A percentile compares a stretch with the other conserved stretches of the same genome.
Evolutionary conservation across 2,888 invertebrate species (phyloP).

Genomic region (Aspidapion aeneum): DNA sequence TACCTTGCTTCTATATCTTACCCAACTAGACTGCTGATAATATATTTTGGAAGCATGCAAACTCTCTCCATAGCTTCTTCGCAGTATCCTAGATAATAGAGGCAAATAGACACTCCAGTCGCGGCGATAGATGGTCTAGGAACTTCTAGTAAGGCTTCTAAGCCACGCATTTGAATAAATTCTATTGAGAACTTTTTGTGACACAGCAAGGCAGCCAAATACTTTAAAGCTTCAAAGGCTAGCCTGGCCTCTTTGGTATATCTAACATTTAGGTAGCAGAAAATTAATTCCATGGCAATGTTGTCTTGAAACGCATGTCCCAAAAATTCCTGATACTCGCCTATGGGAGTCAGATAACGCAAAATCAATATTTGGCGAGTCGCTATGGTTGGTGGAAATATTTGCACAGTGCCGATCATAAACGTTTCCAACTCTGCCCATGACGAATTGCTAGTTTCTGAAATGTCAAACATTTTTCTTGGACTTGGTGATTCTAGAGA

Average conservation of each 20-base stretch:
- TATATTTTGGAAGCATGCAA: slow-evolving; percentile 76
- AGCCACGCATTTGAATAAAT: slow-evolving; percentile 84
- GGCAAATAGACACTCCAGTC: slow-evolving; percentile 92
- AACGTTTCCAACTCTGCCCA: slow-evolving; percentile 90
- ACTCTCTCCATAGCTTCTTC: slow-evolving; percentile 98
- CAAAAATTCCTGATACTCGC: slow-evolving; percentile 96
- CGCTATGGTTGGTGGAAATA: slow-evolving; percentile 83
- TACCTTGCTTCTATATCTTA: no score
- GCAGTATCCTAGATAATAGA: slow-evolving; percentile 95
- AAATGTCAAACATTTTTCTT: slow-evolving; percentile 28
- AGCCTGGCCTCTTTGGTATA: slow-evolving; percentile 87
- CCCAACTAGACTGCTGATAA: slow-evolving; percentile 74
- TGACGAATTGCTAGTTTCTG: slow-evolving; percentile 77
- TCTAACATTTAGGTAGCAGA: slow-evolving; percentile 85
- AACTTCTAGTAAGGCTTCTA: slow-evolving; percentile 83
- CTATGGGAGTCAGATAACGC: slow-evolving; percentile 93
- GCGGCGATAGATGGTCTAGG: slow-evolving; percentile 93
- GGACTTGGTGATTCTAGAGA: slow-evolving; percentile 10
- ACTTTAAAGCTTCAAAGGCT: slow-evolving; percentile 95
- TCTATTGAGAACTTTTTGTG: slow-evolving; percentile 98
- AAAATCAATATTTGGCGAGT: slow-evolving; percentile 92
- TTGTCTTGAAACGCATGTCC: slow-evolving; percentile 86
- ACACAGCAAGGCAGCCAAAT: slow-evolving; percentile 89
- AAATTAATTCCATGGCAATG: slow-evolving; percentile 84
- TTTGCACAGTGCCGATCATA: slow-evolving; percentile 85